Conservation (phyloP, 2,797 vertebrate species). For the Acrossocheilus wenchowensis region DNA sequence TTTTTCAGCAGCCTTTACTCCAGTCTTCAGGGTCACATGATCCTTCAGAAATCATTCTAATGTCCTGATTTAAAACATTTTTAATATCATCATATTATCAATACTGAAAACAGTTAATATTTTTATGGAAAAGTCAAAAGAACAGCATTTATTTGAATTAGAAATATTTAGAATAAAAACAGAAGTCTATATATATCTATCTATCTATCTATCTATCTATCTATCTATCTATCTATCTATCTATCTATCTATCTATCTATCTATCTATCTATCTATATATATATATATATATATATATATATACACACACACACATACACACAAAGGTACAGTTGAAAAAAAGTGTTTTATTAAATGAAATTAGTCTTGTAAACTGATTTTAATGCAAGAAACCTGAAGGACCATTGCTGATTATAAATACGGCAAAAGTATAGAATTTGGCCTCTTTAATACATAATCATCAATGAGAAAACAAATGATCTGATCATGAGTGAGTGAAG, state of each 20-base stretch:
- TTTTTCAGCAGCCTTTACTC: background rate
- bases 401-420: background rate
- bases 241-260: too few species aligned
- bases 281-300: too few species aligned
- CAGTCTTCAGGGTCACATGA: background rate
- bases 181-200: too few species aligned
- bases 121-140: background rate
- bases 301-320: too few species aligned
- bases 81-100: background rate
- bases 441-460: background rate
- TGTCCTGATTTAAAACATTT: background rate
- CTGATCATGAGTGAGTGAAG: conserved; percentile 3
- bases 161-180: too few species aligned
- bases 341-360: background rate
- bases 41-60: background rate
- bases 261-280: too few species aligned
- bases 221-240: too few species aligned
- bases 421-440: background rate
- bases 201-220: too few species aligned
- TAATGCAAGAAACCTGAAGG: background rate
- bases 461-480: conserved; percentile 1
- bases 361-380: background rate
- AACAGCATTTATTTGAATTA: background rate
- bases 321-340: background rate
- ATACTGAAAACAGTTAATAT: background rate